Evolutionary conservation across 2,113 vertebrate species (phyloP).

Genomic region (Leucopternis melanops): DNA sequence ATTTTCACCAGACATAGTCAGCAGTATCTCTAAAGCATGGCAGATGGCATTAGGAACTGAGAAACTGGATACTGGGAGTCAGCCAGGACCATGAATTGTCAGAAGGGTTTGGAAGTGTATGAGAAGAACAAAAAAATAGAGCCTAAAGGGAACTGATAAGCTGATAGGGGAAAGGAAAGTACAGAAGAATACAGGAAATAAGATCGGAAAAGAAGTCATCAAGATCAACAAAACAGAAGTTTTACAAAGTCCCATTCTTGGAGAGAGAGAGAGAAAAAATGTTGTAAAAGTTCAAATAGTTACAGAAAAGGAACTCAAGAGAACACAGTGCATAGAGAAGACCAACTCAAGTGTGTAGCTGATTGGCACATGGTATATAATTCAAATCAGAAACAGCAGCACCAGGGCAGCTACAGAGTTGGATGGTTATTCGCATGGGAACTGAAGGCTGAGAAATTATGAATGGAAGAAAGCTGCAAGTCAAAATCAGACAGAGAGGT

Average conservation of each 20-base stretch:
- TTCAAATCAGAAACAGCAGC: not conserved
- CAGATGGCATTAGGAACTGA: constrained; percentile 39
- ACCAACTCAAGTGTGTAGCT: not conserved
- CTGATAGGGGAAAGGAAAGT: not conserved
- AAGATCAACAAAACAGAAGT: not conserved
- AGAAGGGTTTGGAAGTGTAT: not conserved
- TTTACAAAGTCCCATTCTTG: not conserved
- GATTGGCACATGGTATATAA: not conserved
- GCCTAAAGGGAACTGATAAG: not conserved
- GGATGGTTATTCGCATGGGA: not conserved
- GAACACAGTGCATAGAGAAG: not conserved
- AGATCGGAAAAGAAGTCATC: not conserved
- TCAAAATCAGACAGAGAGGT: not conserved
- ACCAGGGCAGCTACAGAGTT: not conserved
- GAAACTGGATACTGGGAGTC: constrained; percentile 23
- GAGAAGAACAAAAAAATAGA: not conserved
- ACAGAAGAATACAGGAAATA: not conserved
- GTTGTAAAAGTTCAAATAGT: not conserved
- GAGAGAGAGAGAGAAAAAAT: not conserved
- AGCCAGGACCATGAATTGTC: constrained; percentile 15
- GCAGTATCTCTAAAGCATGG: not conserved
- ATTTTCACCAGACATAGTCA: constrained; percentile 6
- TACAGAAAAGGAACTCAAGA: not conserved
- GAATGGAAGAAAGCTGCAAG: not conserved
- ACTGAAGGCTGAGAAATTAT: not conserved